phyloP scores from a whole-genome alignment of 2,113 vertebrate species.

The Salvator merianae region DNA sequence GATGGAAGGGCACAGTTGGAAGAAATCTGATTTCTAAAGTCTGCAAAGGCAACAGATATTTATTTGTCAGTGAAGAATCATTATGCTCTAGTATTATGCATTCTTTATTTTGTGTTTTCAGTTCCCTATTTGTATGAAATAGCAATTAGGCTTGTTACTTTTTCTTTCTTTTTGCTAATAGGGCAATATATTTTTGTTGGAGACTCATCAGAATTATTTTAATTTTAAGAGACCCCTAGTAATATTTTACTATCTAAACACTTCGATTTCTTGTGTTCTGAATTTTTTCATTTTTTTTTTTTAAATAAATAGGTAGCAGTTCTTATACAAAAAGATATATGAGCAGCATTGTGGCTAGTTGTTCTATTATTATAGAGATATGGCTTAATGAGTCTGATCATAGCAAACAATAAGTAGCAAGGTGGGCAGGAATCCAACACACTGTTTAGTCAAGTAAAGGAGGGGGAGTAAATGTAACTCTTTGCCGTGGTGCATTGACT shows the following conservation, averaged over 20 bases:
- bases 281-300: conserved; percentile 29
- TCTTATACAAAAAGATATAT: conserved; percentile 48
- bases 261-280: conserved; percentile 43
- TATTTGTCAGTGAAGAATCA: not conserved
- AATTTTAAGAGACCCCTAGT: not conserved
- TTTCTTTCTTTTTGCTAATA: conserved; percentile 21
- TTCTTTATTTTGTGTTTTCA: not conserved
- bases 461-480: no score
- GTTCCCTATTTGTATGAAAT: not conserved
- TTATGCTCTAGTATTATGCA: not conserved
- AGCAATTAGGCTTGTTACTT: conserved; percentile 1
- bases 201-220: not conserved
- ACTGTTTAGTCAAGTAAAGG: no score
- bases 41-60: no score
- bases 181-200: no score
- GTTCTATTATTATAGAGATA: not conserved
- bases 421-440: no score
- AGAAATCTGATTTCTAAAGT: not conserved
- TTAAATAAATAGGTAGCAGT: conserved; percentile 6
- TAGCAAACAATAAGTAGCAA: no score
- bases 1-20: not conserved
- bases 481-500: no score
- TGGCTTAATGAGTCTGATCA: no score
- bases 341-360: conserved; percentile 42
- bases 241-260: not conserved